Evolutionary conservation across 2,888 invertebrate genomes (phyloP), one percentile per base, ranked within the genome.

Genomic region (Limnephilus rhombicus): DNA sequence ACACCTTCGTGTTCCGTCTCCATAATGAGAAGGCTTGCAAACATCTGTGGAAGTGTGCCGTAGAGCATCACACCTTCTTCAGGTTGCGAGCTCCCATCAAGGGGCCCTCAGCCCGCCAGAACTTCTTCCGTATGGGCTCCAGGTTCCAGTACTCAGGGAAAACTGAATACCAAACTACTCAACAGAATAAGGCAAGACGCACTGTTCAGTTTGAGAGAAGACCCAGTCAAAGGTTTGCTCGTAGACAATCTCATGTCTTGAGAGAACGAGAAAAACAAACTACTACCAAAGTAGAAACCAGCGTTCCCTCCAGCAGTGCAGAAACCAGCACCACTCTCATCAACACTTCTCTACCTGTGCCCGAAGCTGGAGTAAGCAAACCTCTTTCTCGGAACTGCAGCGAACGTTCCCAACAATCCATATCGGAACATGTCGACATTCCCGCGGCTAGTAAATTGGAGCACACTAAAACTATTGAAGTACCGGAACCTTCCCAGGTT

Each of bases 31-130:
- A 99, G 95, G 99, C 99, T 1, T 99, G 99, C 95, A 99, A 99
- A 95, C 99, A 99, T 96, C 96, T 99, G 94, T 99, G 99, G 99
- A 99, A 99, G 96, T 99, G 99, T 96, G 99, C 99, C 45, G 98
- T 99, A 0, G 99, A 99, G 95, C 99, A 99, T 96, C 99, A 99
- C 96, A 98, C 99, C 1, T 99, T 99, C 96, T 99, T 99, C 97
- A 97, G 99, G 93, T 96, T 99, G 91, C 97, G 98, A 94, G 98
- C 98, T 80, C 98, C 98, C 0, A 98, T 98, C 0, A 98, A 98
- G 95, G 98, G 98, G 2, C 98, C 98, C 4, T 98, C 98, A 49
- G 98, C 98, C 0, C 97, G 99, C 37, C 99, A 99, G 95, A 99
- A 99, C 96, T 99, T 99, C 96, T 99, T 99, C 96, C 97, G 99